These are phyloP conservation scores for Nineta flava DNA, from an alignment of 2,888 invertebrate genomes.

Conservation along the genomic window DNA sequence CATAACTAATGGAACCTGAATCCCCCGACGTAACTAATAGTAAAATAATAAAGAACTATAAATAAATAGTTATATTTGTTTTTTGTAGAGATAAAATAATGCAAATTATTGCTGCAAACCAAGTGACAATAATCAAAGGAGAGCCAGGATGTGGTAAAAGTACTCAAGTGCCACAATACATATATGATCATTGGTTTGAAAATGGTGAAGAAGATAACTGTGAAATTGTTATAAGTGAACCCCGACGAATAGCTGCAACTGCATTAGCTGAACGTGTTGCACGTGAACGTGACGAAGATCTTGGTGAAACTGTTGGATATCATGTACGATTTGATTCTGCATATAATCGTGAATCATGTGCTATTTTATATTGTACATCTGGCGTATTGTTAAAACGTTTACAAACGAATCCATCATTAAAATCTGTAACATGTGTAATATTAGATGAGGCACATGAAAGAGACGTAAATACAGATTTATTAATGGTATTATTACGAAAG, in stretches of 20 bases:
- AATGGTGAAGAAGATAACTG: slow-evolving; percentile 29
- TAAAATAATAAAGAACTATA: slow-evolving; percentile 12
- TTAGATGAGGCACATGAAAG: slow-evolving; percentile 63
- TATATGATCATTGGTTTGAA: slow-evolving; percentile 33
- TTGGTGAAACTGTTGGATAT: slow-evolving; percentile 49
- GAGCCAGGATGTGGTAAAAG: slow-evolving; percentile 63
- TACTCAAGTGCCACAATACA: slow-evolving; percentile 48
- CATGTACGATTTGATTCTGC: slow-evolving; percentile 41
- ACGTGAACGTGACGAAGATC: slow-evolving; percentile 39
- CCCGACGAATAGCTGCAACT: slow-evolving; percentile 50
- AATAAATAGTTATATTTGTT: slow-evolving; percentile 4
- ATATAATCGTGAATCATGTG: slow-evolving; percentile 36
- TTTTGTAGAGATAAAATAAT: slow-evolving; percentile 31
- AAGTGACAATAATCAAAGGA: slow-evolving; percentile 44
- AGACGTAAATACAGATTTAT: slow-evolving; percentile 49
- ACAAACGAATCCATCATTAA: slow-evolving; percentile 28
- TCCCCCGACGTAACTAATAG: too few species aligned
- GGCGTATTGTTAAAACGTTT: slow-evolving; percentile 33
- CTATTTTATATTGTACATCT: slow-evolving; percentile 52
- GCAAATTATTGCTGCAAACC: slow-evolving; percentile 30
- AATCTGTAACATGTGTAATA: slow-evolving; percentile 47
- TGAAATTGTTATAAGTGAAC: slow-evolving; percentile 46
- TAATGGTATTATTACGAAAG: slow-evolving; percentile 39
- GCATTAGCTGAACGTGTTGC: slow-evolving; percentile 49
- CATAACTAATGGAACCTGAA: slow-evolving; percentile 11